Percentiles rank a stretch among this genome's conserved stretches.
These are phyloP conservation scores for Myrmophylax atrothorax DNA, from an alignment of 2,113 vertebrate species.

Conservation along the genomic window DNA sequence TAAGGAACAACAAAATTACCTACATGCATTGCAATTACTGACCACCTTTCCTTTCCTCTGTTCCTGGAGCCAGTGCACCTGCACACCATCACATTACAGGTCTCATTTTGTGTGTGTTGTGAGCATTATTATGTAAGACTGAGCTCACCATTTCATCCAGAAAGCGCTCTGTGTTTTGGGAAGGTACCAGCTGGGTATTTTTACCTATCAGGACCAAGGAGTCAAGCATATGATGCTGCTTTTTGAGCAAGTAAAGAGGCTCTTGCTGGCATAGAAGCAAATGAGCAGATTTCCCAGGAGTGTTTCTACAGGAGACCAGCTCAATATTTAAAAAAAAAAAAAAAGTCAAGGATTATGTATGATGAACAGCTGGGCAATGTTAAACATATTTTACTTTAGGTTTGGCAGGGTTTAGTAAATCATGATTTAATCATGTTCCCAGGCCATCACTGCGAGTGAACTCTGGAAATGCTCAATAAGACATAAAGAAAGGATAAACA, in stretches of 20 bases:
- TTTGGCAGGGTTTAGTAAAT: conserved; percentile 71
- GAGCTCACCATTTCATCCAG: not conserved
- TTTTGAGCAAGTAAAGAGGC: conserved; percentile 4
- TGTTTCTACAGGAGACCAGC: conserved; percentile 29
- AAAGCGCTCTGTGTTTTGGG: not conserved
- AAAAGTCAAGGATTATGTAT: conserved; percentile 50
- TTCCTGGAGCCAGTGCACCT: not conserved
- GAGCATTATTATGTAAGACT: not conserved
- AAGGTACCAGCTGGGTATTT: not conserved
- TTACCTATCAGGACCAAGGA: conserved; percentile 8
- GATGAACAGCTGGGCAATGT: conserved; percentile 71
- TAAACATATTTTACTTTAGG: conserved; percentile 66
- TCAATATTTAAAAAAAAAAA: conserved; percentile 60
- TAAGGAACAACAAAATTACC: not conserved
- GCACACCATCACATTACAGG: not conserved
- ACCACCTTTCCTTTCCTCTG: not conserved
- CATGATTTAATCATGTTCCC: conserved; percentile 61
- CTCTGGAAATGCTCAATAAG: conserved; percentile 60
- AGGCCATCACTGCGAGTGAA: conserved; percentile 51
- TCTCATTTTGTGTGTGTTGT: not conserved
- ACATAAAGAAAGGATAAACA: conserved; percentile 49
- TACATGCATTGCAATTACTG: not conserved
- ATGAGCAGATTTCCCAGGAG: conserved; percentile 13
- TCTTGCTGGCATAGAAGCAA: conserved; percentile 6
- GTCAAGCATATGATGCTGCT: not conserved